Percentiles rank a stretch among this genome's conserved stretches.
phyloP scores from a whole-genome alignment of 2,113 vertebrate species.

The Dromas ardeola region DNA sequence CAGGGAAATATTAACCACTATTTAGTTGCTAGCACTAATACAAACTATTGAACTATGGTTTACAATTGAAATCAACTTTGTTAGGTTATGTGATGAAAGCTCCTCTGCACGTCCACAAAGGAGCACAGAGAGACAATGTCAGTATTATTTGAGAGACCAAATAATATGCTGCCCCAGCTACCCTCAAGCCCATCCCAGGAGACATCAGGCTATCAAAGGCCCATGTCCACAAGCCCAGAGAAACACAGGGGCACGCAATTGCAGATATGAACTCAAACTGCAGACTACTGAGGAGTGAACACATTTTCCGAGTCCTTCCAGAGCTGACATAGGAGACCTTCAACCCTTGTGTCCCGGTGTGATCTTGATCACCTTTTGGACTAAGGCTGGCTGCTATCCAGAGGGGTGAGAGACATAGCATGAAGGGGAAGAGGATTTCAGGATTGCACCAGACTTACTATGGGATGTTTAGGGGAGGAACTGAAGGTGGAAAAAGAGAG shows the following conservation, averaged over 20 bases:
- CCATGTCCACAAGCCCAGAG: neutral
- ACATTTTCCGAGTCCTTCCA: neutral
- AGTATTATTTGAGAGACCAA: neutral
- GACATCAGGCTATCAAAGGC: neutral
- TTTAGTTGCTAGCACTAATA: neutral
- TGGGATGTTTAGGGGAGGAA: neutral
- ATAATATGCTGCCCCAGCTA: neutral
- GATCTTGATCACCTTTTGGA: neutral
- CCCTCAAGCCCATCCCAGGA: too few species aligned
- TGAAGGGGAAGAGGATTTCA: neutral
- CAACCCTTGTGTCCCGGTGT: neutral
- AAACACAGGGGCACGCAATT: accelerated
- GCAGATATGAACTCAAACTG: neutral
- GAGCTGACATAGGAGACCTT: neutral
- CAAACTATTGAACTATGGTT: neutral
- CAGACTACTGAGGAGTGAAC: neutral
- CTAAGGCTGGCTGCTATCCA: neutral
- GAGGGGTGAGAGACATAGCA: neutral
- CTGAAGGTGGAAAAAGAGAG: neutral
- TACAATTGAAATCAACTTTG: neutral
- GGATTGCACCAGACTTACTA: neutral
- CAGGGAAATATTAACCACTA: neutral
- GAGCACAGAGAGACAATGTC: neutral
- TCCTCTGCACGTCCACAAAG: neutral
- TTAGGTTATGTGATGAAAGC: neutral